Evolutionary conservation across 2,888 invertebrate species (phyloP).

Genomic region (Eupithecia tripunctaria): DNA sequence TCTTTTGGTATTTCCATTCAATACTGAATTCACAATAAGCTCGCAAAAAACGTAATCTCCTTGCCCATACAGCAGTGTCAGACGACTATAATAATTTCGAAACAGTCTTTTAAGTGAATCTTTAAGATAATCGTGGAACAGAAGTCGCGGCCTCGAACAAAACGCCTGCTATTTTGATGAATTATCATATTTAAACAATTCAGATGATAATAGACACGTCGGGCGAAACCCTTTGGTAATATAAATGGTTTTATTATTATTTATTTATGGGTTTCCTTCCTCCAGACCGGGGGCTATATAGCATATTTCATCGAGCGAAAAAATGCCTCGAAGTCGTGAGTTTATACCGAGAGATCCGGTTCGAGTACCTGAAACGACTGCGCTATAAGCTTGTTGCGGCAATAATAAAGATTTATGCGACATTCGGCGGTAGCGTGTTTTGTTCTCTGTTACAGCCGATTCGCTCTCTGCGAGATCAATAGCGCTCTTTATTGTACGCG

Average conservation of each 20-base stretch:
- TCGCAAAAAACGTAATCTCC: slow-evolving; percentile 68
- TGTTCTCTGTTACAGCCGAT: slow-evolving; percentile 82
- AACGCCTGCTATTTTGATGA: slow-evolving; percentile 83
- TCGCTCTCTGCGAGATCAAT: slow-evolving; percentile 82
- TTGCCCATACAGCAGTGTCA: slow-evolving; percentile 74
- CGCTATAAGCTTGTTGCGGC: slow-evolving; percentile 82
- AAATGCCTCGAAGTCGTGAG: slow-evolving; percentile 82
- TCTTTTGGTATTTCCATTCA: slow-evolving; percentile 53
- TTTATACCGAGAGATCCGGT: slow-evolving; percentile 79
- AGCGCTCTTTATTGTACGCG: slow-evolving; percentile 79
- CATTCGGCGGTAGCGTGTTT: slow-evolving; percentile 83
- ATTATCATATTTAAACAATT: slow-evolving; percentile 85
- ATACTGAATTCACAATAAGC: slow-evolving; percentile 60
- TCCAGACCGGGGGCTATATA: slow-evolving; percentile 77
- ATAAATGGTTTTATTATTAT: slow-evolving; percentile 85
- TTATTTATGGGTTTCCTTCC: slow-evolving; percentile 84
- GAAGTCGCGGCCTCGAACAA: slow-evolving; percentile 80
- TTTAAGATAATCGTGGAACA: slow-evolving; percentile 82
- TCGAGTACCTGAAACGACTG: slow-evolving; percentile 81
- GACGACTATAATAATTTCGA: slow-evolving; percentile 80
- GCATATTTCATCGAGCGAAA: slow-evolving; percentile 84
- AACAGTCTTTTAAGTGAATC: slow-evolving; percentile 84
- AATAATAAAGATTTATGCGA: slow-evolving; percentile 85
- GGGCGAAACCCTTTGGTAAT: slow-evolving; percentile 84
- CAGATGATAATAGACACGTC: slow-evolving; percentile 85